phyloP scores from a whole-genome alignment of 2,797 vertebrate species.

The Clarias pachynema region DNA sequence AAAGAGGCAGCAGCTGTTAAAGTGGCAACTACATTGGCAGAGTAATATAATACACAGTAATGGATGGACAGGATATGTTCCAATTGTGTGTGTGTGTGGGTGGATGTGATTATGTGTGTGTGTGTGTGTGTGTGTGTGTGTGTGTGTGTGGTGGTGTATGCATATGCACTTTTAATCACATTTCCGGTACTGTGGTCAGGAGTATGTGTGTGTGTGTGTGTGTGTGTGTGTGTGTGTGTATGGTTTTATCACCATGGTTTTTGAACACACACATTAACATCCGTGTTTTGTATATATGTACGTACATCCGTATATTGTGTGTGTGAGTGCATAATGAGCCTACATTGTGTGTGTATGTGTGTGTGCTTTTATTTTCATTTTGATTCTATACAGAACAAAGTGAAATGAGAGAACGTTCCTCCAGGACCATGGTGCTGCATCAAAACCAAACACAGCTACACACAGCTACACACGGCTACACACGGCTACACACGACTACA shows the following conservation, averaged over 20 bases:
- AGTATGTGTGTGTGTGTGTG: conserved; percentile 1
- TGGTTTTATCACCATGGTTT: not conserved
- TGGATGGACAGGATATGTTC: not conserved
- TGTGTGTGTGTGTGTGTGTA: conserved; percentile 5
- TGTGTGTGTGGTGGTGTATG: not conserved
- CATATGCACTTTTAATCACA: not conserved
- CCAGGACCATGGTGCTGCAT: too few species aligned
- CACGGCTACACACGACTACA: too few species aligned
- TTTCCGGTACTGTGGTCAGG: too few species aligned
- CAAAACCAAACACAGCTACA: too few species aligned
- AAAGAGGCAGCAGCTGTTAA: conserved; percentile 1
- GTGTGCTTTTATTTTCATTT: too few species aligned
- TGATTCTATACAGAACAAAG: too few species aligned
- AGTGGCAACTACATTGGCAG: not conserved
- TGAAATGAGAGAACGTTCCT: too few species aligned
- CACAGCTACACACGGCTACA: too few species aligned
- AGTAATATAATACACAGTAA: not conserved
- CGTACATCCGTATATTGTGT: not conserved
- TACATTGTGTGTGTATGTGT: not conserved
- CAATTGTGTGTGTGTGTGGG: too few species aligned
- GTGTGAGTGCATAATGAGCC: too few species aligned
- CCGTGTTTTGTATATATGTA: not conserved
- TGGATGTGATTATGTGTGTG: too few species aligned
- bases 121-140: not conserved
- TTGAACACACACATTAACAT: not conserved